phyloP scores from a whole-genome alignment of 2,113 vertebrate genomes.

The Eretmochelys imbricata region DNA sequence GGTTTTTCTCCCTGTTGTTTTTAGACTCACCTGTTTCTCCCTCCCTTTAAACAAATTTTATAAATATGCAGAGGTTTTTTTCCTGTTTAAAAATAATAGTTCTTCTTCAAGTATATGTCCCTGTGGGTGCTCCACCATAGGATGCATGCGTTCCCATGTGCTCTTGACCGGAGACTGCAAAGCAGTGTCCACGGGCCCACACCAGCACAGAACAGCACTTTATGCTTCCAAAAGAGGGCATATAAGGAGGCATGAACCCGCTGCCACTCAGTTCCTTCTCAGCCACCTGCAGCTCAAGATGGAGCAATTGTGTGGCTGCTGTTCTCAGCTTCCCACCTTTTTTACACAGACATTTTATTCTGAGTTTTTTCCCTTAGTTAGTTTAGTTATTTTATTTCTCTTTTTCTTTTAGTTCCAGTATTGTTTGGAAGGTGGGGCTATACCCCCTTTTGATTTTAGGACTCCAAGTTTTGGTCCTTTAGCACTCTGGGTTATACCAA shows the following conservation, averaged over 20 bases:
- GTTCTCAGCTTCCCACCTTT: neutral
- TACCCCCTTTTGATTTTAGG: neutral
- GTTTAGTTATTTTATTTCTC: neutral
- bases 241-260: neutral
- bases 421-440: neutral
- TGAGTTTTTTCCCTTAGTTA: neutral
- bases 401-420: neutral
- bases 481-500: no score
- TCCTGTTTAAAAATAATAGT: neutral
- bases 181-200: neutral
- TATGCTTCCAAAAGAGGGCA: neutral
- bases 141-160: neutral
- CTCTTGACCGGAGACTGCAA: neutral
- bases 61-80: constrained; percentile 12
- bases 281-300: neutral
- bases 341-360: neutral
- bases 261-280: neutral
- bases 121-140: neutral
- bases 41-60: constrained; percentile 53
- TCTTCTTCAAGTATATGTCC: neutral
- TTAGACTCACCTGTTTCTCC: constrained; percentile 38
- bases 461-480: neutral
- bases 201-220: neutral
- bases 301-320: neutral
- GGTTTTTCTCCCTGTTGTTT: constrained; percentile 33